Conservation (phyloP, 35 echinoderm and acorn worm genomes). For the Heliocidaris erythrogramma region DNA sequence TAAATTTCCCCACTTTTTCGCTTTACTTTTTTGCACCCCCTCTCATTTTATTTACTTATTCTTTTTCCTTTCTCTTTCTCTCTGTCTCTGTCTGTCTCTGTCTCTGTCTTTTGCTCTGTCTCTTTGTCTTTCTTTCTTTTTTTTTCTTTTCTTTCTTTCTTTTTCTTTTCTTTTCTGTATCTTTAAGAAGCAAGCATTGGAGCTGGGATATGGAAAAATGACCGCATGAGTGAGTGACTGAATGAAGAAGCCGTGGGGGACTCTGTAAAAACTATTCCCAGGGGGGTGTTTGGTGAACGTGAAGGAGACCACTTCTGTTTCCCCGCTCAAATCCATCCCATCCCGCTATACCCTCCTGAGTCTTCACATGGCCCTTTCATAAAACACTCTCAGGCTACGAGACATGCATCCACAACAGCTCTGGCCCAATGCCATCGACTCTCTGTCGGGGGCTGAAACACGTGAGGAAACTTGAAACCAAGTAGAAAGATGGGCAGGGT, state of each 20-base stretch:
- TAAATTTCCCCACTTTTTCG: background rate
- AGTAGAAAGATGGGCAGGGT: background rate
- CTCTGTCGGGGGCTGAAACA: background rate
- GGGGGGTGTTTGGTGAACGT: background rate
- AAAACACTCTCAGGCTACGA: background rate
- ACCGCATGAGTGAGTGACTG: background rate
- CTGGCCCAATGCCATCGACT: background rate
- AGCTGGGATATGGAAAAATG: background rate
- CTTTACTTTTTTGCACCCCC: background rate
- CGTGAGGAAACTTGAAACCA: background rate
- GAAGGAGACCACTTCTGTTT: background rate
- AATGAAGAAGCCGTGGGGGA: background rate
- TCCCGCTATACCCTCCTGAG: background rate
- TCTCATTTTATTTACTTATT: background rate
- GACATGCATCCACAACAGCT: background rate
- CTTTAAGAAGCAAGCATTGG: background rate
- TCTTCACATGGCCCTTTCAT: conserved; percentile 1
- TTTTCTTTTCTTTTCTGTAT: background rate
- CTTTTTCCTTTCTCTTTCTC: no score
- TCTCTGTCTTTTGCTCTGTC: no score
- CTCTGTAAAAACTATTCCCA: background rate
- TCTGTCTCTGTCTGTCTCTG: no score
- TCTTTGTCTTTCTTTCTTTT: no score
- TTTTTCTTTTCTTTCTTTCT: no score
- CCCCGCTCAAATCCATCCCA: background rate